Base-by-base conservation (phyloP, 2,888 invertebrate genomes). In the Parapristionchus giblindavisi region DNA sequence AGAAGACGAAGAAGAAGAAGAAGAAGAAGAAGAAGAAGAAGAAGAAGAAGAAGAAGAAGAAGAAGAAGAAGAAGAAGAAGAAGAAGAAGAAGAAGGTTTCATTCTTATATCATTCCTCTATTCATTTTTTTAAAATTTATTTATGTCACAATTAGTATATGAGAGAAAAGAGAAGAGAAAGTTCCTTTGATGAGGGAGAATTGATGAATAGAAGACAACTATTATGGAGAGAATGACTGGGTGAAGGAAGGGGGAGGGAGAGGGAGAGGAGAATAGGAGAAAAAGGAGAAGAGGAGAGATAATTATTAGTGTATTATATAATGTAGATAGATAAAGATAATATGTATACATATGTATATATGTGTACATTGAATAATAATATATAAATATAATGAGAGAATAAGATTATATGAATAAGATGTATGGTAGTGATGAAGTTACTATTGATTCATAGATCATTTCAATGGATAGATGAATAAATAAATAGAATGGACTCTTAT, bases 91-190 rank as follows among this genome's bases (percentile, higher is more conserved):
- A 54, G n/a, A 27, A 24, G 58, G 14, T 17, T 8, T 58, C 58
- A 4, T 21, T 24, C 52, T 52, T 24, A 21, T 24, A 5, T 52
- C 52, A 21, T 52, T 21, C 52, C n/a, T 24, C 52, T 52, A 11
- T n/a, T 29, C 11, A 48, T n/a, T n/a, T n/a, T n/a, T n/a, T n/a
- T n/a, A n/a, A n/a, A n/a, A n/a, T n/a, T n/a, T n/a, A n/a, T n/a
- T n/a, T n/a, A n/a, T n/a, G n/a, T n/a, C n/a, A n/a, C n/a, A n/a
- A 48, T 51, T 61, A 43, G 61, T n/a, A 54, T 34, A 52, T 70
- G 52, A 71, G 66, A 75, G 54, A 75, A 40, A 70, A 43, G 34
- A 27, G 29, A 8, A 70, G 58, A n/a, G 58, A 58, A 27, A 58
- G 11, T 21, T 17, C 27, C 14, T 21, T 14, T 11, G 58, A n/a